Base-by-base conservation (phyloP, 2,797 vertebrate genomes). In the Danio albolineatus region DNA sequence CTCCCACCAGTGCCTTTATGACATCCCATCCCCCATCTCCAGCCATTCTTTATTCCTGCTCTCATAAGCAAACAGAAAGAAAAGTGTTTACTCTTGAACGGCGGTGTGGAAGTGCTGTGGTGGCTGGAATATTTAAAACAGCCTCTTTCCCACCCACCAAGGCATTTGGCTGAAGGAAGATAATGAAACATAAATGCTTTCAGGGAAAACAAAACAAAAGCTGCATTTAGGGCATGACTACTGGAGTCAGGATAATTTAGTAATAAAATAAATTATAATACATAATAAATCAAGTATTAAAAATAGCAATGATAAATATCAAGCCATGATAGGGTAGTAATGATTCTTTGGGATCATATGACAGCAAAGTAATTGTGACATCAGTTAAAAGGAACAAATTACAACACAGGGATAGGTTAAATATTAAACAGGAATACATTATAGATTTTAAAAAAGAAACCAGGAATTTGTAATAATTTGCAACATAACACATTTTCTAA, bases 41-140 rank as follows among this genome's bases (percentile, higher is more conserved):
- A 38, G 21, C 28, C 43, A 16, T 7, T n/a, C 19, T 39, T 51
- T 74, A 62, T 12, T 62, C 7, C 10, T 10, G 46, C 54, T 78
- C 17, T 10, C 53, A 44, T 61, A 51, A 51, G 57, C 36, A 71
- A 78, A 78, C 67, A 21, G 60, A 65, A 84, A 86, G 60, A 82
- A 28, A 86, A 85, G 46, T 16, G 19, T 51, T 84, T 85, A 67
- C 80, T 86, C n/a, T 83, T 86, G 67, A 86, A 9, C 6, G 49
- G 12, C 44, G 10, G 66, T 51, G 72, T 82, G 71, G 38, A 84
- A 84, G 83, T 60, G 64, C 43, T 79, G 54, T 57, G 82, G 41
- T 61, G 17, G 75, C 53, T 61, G 60, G 66, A 85, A 85, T 77
- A 61, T 78, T 85, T 66, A 21, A 73, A 46, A 38, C 43, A 66